Evolutionary conservation across 2,113 vertebrate genomes (phyloP).

Genomic region (Neoarius graeffei): DNA sequence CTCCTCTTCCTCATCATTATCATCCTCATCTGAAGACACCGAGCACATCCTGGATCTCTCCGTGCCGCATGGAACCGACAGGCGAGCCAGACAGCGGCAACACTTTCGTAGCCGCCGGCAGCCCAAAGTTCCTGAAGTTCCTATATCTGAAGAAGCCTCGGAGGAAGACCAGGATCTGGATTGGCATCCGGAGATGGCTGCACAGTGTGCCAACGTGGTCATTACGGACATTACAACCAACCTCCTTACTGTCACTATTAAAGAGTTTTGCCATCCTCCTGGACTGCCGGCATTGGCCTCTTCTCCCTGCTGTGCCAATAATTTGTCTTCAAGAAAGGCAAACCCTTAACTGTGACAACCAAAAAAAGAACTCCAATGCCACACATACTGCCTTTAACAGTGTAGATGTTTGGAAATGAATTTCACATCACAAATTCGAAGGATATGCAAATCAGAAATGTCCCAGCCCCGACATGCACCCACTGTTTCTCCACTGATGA

Average conservation of each 20-base stretch:
- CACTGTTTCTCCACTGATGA: neutral
- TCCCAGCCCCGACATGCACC: neutral
- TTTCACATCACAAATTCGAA: neutral
- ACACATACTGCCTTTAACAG: constrained; percentile 26
- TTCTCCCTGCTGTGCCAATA: constrained; percentile 37
- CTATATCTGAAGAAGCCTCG: constrained; percentile 54
- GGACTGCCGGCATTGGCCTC: constrained; percentile 60
- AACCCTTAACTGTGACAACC: constrained; percentile 37
- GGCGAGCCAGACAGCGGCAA: constrained; percentile 22
- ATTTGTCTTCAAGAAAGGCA: constrained; percentile 36
- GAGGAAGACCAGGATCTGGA: constrained; percentile 77
- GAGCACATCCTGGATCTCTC: constrained; percentile 57
- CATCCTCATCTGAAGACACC: constrained; percentile 75
- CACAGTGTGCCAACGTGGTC: constrained; percentile 93
- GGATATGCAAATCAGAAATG: neutral
- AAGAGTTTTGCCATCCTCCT: constrained; percentile 93
- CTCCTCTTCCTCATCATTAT: constrained; percentile 74
- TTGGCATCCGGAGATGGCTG: constrained; percentile 93
- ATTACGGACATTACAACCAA: constrained; percentile 98
- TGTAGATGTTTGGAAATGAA: neutral
- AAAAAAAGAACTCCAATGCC: constrained; percentile 13
- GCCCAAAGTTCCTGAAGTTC: constrained; percentile 48
- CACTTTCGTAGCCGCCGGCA: constrained; percentile 39
- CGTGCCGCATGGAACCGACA: constrained; percentile 45
- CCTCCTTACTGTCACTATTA: constrained; percentile 96